Conservation (phyloP, 2,797 vertebrate species). For the Tragelaphus eurycerus region DNA sequence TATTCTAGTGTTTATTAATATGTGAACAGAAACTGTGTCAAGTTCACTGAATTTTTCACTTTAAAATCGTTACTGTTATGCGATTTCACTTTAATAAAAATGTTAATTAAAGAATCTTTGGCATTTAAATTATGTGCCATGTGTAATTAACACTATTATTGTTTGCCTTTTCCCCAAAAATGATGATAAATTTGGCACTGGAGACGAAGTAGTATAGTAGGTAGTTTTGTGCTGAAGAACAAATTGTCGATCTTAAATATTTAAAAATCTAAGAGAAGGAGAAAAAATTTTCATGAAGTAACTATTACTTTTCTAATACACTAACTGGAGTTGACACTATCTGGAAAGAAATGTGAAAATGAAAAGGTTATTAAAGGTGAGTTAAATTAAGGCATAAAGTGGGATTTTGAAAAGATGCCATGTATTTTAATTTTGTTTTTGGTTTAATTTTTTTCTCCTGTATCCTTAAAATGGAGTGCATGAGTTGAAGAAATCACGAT, state of each 20-base stretch:
- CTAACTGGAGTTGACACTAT: background rate
- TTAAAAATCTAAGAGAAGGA: background rate
- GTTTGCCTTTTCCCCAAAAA: background rate
- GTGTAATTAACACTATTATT: background rate
- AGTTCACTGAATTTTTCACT: background rate
- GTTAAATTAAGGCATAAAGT: background rate
- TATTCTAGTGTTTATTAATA: background rate
- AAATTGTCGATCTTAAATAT: background rate
- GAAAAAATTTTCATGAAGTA: background rate
- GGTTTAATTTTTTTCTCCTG: background rate
- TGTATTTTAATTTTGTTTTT: background rate
- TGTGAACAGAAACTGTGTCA: background rate
- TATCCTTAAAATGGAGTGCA: background rate
- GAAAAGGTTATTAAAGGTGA: background rate
- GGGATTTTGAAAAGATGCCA: background rate
- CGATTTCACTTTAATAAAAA: background rate
- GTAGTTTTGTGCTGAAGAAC: background rate
- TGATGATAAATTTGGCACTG: background rate
- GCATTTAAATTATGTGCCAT: background rate
- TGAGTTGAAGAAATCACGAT: background rate
- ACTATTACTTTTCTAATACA: background rate
- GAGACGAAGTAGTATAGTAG: background rate
- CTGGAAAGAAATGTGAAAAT: background rate
- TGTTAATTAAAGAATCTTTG: background rate
- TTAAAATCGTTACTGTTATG: background rate